Conservation (phyloP, 23 tunicate species). For the Diplosoma virens region DNA sequence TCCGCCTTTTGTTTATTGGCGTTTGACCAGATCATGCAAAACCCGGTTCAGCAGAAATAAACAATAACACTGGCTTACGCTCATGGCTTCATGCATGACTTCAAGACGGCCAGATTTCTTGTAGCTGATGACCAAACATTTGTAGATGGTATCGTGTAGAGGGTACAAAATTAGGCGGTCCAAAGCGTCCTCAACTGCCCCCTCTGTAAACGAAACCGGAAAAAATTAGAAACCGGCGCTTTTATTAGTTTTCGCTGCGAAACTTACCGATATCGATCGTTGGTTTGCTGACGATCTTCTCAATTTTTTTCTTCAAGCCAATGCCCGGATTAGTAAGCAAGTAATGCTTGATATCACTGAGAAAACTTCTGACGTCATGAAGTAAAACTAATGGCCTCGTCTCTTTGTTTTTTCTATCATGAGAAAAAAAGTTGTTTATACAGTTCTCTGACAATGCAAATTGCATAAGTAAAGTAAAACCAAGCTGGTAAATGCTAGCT, state of each 20-base stretch:
- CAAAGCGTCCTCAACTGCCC: constrained; percentile 94
- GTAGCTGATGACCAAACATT: constrained; percentile 63
- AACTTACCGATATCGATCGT: constrained; percentile 65
- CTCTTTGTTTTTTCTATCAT: constrained; percentile 72
- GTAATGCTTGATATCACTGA: constrained; percentile 84
- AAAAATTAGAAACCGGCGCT: no score
- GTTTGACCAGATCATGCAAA: no score
- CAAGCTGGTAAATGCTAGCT: no score
- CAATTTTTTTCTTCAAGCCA: constrained; percentile 68
- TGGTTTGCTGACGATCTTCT: constrained; percentile 52
- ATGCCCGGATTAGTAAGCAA: constrained; percentile 77
- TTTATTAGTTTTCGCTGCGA: no score
- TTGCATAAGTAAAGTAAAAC: no score
- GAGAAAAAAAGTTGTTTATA: no score
- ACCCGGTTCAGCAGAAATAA: no score
- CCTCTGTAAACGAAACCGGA: constrained; percentile 57
- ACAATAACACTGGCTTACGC: not conserved
- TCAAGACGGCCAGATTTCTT: constrained; percentile 60
- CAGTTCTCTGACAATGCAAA: no score
- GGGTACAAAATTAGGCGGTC: constrained; percentile 78
- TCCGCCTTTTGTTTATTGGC: no score
- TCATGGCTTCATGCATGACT: constrained; percentile 72
- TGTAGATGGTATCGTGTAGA: constrained; percentile 63
- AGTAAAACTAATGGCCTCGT: constrained; percentile 67
- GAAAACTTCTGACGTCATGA: constrained; percentile 85